phyloP scores from a whole-genome alignment of 2,113 vertebrate genomes.

The Limanda limanda region DNA sequence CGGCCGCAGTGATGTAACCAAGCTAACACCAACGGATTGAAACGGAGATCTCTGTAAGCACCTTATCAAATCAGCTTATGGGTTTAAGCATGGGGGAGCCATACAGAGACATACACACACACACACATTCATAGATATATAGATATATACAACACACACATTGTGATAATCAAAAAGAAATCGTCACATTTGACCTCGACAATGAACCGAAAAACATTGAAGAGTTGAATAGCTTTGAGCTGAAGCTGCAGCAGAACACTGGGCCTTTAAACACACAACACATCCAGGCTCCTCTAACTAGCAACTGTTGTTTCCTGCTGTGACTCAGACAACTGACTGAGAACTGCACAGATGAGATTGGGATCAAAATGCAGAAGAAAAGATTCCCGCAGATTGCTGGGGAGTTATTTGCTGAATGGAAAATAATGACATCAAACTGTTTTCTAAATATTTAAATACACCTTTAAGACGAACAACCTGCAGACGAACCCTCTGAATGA shows the following conservation, averaged over 20 bases:
- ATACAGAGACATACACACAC: slow-evolving; percentile 21
- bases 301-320: not conserved
- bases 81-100: slow-evolving; percentile 57
- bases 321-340: not conserved
- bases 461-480: not conserved
- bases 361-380: not conserved
- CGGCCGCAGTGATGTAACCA: slow-evolving; percentile 76
- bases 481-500: not conserved
- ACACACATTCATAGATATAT: not conserved
- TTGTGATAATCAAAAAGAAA: not conserved
- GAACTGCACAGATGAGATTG: not conserved
- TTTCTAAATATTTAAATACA: not conserved
- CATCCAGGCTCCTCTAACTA: not conserved
- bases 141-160: slow-evolving; percentile 11
- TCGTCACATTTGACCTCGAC: not conserved
- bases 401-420: not conserved
- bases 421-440: not conserved
- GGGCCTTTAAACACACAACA: not conserved
- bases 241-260: not conserved
- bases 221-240: not conserved
- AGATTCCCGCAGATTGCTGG: too few species aligned
- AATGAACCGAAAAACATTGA: slow-evolving; percentile 3
- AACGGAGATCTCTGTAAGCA: slow-evolving; percentile 77
- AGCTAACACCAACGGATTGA: slow-evolving; percentile 71
- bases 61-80: slow-evolving; percentile 79